These are phyloP conservation scores for Eurypyga helias DNA, from an alignment of 2,113 vertebrate genomes.

Conservation along the genomic window DNA sequence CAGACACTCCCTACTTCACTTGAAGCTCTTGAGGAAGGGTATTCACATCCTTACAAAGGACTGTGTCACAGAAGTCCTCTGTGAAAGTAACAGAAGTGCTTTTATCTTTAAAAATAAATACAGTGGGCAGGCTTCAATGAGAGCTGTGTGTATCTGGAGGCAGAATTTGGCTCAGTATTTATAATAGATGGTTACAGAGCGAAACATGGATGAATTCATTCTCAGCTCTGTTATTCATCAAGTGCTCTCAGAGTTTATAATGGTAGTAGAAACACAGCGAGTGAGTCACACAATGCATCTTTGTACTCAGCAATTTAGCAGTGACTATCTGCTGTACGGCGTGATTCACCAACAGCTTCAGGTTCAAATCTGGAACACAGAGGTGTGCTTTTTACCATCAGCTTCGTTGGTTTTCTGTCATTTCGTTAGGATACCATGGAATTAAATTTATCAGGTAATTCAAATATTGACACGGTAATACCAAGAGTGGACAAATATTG, in stretches of 20 bases:
- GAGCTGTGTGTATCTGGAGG: slow-evolving; percentile 43
- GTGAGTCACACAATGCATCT: slow-evolving; percentile 43
- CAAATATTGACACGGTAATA: not conserved
- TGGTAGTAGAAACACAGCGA: slow-evolving; percentile 7
- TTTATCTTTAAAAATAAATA: slow-evolving; percentile 67
- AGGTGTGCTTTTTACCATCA: not conserved
- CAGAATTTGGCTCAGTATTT: slow-evolving; percentile 42
- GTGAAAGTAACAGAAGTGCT: slow-evolving; percentile 54
- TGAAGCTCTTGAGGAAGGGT: slow-evolving; percentile 14
- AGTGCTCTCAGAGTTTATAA: slow-evolving; percentile 42
- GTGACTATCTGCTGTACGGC: not conserved
- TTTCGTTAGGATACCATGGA: not conserved
- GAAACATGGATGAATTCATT: slow-evolving; percentile 59
- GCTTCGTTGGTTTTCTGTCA: not conserved
- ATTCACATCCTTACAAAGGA: slow-evolving; percentile 38
- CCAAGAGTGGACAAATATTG: not conserved
- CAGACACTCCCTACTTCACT: not conserved
- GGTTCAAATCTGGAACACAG: not conserved
- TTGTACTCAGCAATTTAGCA: slow-evolving; percentile 15
- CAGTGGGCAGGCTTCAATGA: slow-evolving; percentile 33
- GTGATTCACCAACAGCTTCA: not conserved
- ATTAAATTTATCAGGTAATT: not conserved
- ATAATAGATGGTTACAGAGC: slow-evolving; percentile 47
- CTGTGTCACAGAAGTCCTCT: slow-evolving; percentile 17
- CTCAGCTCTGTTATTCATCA: slow-evolving; percentile 45